Evolutionary conservation across 2,888 invertebrate species (phyloP).

Genomic region (Latrodectus hesperus): DNA sequence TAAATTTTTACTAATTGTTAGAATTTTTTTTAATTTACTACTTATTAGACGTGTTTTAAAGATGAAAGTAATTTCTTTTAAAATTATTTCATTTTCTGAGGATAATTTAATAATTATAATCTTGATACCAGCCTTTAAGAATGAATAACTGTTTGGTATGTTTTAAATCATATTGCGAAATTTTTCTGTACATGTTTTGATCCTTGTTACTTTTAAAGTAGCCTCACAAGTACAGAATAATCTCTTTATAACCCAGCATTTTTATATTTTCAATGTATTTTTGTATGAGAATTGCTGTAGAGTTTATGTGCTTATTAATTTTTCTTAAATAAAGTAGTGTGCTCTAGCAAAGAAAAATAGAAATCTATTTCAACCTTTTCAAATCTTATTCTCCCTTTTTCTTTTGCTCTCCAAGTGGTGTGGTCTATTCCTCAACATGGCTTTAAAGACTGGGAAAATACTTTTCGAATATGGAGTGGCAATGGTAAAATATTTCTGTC

Average conservation of each 20-base stretch:
- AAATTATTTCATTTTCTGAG: too few relatives aligned
- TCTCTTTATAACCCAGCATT: neutral
- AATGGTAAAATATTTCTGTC: constrained; percentile 71
- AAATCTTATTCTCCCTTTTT: constrained; percentile 65
- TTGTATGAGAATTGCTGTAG: constrained; percentile 2
- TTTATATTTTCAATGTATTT: neutral
- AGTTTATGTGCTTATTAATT: neutral
- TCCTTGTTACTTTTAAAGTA: neutral
- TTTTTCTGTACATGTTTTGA: too few relatives aligned
- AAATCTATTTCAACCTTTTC: constrained; percentile 55
- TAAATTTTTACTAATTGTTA: too few relatives aligned
- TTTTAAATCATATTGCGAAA: too few relatives aligned
- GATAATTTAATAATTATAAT: too few relatives aligned
- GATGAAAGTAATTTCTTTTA: too few relatives aligned
- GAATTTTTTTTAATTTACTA: too few relatives aligned
- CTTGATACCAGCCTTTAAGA: too few relatives aligned
- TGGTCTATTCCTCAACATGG: constrained; percentile 72
- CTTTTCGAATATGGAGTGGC: constrained; percentile 72
- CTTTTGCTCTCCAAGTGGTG: constrained; percentile 70
- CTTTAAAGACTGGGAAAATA: constrained; percentile 72
- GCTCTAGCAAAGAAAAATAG: constrained; percentile 45
- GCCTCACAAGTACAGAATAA: neutral
- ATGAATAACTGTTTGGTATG: too few relatives aligned
- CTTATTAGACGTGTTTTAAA: too few relatives aligned
- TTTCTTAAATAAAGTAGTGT: constrained; percentile 31